Base-by-base conservation (phyloP, 2,888 invertebrate species). In the Hydropsyche betteni region DNA sequence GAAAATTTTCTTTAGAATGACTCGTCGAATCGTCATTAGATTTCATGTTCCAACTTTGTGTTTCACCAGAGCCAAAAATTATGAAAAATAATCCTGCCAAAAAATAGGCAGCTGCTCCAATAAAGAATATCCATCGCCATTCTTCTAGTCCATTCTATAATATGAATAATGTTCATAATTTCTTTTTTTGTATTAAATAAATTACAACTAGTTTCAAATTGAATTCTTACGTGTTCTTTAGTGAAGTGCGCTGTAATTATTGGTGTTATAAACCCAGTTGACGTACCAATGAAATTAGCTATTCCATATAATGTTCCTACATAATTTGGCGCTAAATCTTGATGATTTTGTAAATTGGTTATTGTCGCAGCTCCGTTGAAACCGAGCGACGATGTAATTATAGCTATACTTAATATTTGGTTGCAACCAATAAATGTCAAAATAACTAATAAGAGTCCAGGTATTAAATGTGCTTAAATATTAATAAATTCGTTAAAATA, bases 131-230 rank as follows among this genome's bases (percentile, higher is more conserved):
- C 38, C 89, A 88, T 70, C 92, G 89, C 94, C 94, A 94, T 83
- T 93, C 90, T 33, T 89, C 86, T 74, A 94, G 87, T n/a, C 92
- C 92, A 80, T 92, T 93, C 93, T 94, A 82, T n/a, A 86, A 86
- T 77, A 73, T 16, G 0, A 24, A 61, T 61, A 5, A 53, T 51
- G 51, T 51, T 51, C 1, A 10, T 24, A 24, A 24, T 24, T 24
- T 24, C 2, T 2, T 24, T 24, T 24, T 24, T 2, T 24, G 1
- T 24, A 24, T 24, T 24, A 24, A 24, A 61, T 61, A 61, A 24
- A 24, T 24, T 24, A 24, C 2, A 24, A 24, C 24, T 24, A 24
- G 24, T 24, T 24, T 24, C 24, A 69, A 12, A 76, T 70, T 16
- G 2, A 6, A 55, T 68, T 36, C 8, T 87, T 82, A 89, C 90